Conservation (phyloP, 2,113 vertebrate species). For the Turnix velox region DNA sequence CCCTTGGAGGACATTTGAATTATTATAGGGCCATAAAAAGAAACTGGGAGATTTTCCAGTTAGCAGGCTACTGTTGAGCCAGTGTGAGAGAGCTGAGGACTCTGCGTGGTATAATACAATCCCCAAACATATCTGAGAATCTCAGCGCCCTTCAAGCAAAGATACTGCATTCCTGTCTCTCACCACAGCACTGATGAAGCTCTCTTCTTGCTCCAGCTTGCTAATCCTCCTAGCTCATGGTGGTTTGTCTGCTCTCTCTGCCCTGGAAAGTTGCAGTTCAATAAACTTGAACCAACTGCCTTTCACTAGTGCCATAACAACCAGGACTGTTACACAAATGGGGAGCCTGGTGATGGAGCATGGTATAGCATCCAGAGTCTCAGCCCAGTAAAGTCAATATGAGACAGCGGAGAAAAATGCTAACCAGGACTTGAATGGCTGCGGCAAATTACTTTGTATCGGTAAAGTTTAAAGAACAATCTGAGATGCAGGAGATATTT, state of each 20-base stretch:
- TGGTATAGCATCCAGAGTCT: not conserved
- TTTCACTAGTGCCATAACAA: not conserved
- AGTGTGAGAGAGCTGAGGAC: not conserved
- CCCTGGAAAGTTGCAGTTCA: not conserved
- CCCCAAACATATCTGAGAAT: not conserved
- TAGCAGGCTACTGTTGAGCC: not conserved
- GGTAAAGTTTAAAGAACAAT: not conserved
- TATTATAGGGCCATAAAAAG: not conserved
- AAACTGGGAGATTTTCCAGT: not conserved
- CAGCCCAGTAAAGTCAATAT: not conserved
- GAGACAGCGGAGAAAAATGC: not conserved
- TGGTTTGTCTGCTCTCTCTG: not conserved
- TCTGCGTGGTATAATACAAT: not conserved
- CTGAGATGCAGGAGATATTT: not conserved
- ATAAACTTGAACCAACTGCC: not conserved
- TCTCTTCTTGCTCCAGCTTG: not conserved
- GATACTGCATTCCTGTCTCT: fast-evolving
- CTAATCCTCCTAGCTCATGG: not conserved
- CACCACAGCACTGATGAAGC: not conserved
- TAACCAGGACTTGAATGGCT: not conserved
- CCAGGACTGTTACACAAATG: not conserved
- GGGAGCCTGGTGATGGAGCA: not conserved
- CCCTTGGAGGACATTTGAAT: not conserved
- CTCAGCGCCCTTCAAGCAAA: not conserved
- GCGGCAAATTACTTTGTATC: not conserved